Percentiles rank a stretch among this genome's conserved stretches.
These are phyloP conservation scores for Iphiclides podalirius DNA, from an alignment of 2,888 invertebrate species.

Conservation along the genomic window DNA sequence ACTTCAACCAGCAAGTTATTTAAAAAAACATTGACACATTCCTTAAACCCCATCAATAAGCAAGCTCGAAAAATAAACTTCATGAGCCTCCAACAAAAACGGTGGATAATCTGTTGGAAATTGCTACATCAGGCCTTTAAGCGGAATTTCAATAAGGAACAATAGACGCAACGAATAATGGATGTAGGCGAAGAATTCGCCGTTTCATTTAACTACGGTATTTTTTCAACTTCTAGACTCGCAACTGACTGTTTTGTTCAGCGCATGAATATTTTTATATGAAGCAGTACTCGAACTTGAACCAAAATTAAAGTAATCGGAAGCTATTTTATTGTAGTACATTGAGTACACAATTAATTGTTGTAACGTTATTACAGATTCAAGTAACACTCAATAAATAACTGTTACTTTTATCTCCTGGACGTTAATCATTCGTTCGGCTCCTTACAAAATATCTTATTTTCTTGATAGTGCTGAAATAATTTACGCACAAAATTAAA, in stretches of 20 bases:
- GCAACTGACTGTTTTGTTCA: slow-evolving; percentile 8
- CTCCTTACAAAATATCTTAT: not conserved
- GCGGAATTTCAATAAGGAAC: slow-evolving; percentile 24
- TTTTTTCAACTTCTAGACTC: slow-evolving; percentile 19
- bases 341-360: too few relatives aligned
- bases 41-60: not conserved
- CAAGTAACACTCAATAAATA: too few relatives aligned
- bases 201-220: slow-evolving; percentile 24
- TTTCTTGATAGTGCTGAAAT: too few relatives aligned
- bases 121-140: slow-evolving; percentile 21
- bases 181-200: slow-evolving; percentile 23
- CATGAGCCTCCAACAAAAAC: slow-evolving; percentile 2
- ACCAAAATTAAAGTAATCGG: slow-evolving; percentile 5
- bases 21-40: not conserved
- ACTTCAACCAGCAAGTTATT: too few relatives aligned
- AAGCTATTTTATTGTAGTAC: not conserved
- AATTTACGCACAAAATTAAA: too few relatives aligned
- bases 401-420: too few relatives aligned
- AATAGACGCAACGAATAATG: slow-evolving; percentile 23
- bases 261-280: slow-evolving; percentile 13
- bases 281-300: slow-evolving; percentile 2
- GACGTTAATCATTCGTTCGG: not conserved
- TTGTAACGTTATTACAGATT: too few relatives aligned
- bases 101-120: slow-evolving; percentile 12
- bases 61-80: slow-evolving; percentile 1